phyloP scores from a whole-genome alignment of 1,140 invertebrate genomes.

The Apolygus lucorum region DNA sequence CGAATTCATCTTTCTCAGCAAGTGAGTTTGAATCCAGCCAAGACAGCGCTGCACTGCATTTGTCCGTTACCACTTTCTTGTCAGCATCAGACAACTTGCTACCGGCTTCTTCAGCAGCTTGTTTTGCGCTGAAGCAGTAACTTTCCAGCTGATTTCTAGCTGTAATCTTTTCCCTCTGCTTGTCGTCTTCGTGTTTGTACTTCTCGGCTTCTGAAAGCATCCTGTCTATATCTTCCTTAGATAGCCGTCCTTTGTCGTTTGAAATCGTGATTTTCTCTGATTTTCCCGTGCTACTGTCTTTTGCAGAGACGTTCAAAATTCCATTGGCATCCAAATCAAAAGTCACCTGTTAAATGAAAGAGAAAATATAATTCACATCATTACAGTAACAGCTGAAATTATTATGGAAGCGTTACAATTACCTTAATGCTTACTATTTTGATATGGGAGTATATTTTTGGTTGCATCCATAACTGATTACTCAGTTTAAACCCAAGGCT shows the following conservation, averaged over 20 bases:
- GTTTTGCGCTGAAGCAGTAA: slow-evolving; percentile 61
- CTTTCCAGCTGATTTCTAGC: slow-evolving; percentile 60
- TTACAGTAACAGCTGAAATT: too few species aligned
- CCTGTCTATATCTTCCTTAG: slow-evolving; percentile 46
- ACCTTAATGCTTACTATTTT: too few species aligned
- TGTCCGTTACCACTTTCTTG: slow-evolving; percentile 42
- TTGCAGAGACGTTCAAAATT: slow-evolving; percentile 54
- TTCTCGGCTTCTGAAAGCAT: slow-evolving; percentile 62
- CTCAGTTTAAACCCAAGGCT: too few species aligned
- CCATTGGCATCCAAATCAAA: slow-evolving; percentile 62
- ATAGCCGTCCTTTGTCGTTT: slow-evolving; percentile 49
- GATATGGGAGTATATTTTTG: too few species aligned
- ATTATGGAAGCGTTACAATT: too few species aligned
- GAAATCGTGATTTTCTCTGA: slow-evolving; percentile 48
- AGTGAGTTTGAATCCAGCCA: slow-evolving; percentile 60
- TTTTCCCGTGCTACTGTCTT: slow-evolving; percentile 46
- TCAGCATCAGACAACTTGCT: slow-evolving; percentile 37
- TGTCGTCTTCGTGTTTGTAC: slow-evolving; percentile 49
- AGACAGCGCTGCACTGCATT: slow-evolving; percentile 44
- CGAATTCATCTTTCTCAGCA: slow-evolving; percentile 68
- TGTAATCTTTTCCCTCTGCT: slow-evolving; percentile 47
- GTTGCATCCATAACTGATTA: too few species aligned
- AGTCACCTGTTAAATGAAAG: slow-evolving; percentile 45
- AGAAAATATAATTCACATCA: too few species aligned
- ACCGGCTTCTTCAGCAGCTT: slow-evolving; percentile 41